These are phyloP conservation scores for Prorops nasuta DNA, from an alignment of 1,140 invertebrate species.

Conservation along the genomic window DNA sequence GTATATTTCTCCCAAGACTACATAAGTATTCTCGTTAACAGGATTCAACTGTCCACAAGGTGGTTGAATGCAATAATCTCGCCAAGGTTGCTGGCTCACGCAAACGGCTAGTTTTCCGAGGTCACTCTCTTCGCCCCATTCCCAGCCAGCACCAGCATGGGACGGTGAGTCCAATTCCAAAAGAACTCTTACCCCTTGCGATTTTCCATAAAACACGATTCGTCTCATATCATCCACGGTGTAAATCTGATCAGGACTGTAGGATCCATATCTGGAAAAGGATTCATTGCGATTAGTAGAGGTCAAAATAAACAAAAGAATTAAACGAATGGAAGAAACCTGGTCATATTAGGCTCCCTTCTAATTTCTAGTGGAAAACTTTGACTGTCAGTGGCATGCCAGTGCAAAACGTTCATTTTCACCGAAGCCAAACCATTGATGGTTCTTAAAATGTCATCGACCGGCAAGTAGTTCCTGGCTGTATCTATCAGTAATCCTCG, in stretches of 20 bases:
- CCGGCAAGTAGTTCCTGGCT: constrained; percentile 71
- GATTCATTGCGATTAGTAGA: too few species aligned
- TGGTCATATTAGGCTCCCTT: constrained; percentile 67
- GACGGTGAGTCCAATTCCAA: constrained; percentile 79
- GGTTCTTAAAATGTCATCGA: constrained; percentile 68
- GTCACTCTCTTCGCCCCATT: constrained; percentile 68
- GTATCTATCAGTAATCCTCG: constrained; percentile 77
- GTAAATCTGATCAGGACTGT: constrained; percentile 69
- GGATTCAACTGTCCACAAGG: constrained; percentile 83
- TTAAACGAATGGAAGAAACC: constrained; percentile 23
- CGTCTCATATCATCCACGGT: constrained; percentile 65
- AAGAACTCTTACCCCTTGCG: constrained; percentile 70
- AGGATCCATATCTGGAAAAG: constrained; percentile 69
- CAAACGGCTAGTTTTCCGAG: constrained; percentile 72
- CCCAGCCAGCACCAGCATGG: constrained; percentile 79
- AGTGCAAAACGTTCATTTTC: constrained; percentile 84
- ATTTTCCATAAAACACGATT: constrained; percentile 65
- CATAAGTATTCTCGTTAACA: constrained; percentile 71
- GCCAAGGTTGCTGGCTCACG: constrained; percentile 75
- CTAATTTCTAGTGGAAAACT: constrained; percentile 75
- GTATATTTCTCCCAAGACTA: constrained; percentile 68
- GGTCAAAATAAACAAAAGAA: not conserved
- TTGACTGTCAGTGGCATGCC: constrained; percentile 82
- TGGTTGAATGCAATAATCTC: constrained; percentile 74
- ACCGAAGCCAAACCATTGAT: constrained; percentile 75